Percentiles rank a stretch among this genome's conserved stretches.
These are phyloP conservation scores for Stomorhina lunata DNA, from an alignment of 2,888 invertebrate species.

Conservation along the genomic window DNA sequence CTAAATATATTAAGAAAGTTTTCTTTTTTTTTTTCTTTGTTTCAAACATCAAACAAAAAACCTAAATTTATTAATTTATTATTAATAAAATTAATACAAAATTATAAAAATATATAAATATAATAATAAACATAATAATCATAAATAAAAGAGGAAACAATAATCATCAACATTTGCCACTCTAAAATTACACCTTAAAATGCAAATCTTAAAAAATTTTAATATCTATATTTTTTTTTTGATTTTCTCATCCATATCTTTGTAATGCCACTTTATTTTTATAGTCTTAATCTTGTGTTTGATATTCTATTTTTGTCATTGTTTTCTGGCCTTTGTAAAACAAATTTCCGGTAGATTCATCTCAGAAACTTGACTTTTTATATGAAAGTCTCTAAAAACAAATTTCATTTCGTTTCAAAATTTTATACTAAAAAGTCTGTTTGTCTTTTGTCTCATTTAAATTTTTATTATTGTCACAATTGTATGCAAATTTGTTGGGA, in stretches of 20 bases:
- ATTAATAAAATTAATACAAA: background rate
- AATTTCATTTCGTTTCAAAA: constrained; percentile 27
- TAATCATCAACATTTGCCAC: constrained; percentile 9
- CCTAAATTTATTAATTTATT: background rate
- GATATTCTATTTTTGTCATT: background rate
- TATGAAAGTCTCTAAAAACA: background rate
- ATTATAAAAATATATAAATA: background rate
- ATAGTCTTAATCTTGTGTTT: background rate
- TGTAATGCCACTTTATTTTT: background rate
- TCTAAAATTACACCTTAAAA: background rate
- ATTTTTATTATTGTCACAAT: constrained; percentile 54
- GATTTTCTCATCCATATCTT: background rate
- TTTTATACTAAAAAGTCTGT: no score
- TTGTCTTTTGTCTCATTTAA: constrained; percentile 32
- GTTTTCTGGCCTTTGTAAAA: constrained; percentile 2
- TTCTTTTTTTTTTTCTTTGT: background rate
- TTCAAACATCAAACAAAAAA: background rate
- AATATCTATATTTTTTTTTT: background rate
- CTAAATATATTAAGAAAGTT: background rate
- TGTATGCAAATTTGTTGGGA: constrained; percentile 56
- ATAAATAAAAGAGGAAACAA: background rate
- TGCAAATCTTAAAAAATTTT: background rate
- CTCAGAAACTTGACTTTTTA: background rate
- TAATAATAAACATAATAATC: background rate
- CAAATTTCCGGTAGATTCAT: constrained; percentile 11